Evolutionary conservation across 2,113 vertebrate species (phyloP).

Genomic region (Mixornis gularis): DNA sequence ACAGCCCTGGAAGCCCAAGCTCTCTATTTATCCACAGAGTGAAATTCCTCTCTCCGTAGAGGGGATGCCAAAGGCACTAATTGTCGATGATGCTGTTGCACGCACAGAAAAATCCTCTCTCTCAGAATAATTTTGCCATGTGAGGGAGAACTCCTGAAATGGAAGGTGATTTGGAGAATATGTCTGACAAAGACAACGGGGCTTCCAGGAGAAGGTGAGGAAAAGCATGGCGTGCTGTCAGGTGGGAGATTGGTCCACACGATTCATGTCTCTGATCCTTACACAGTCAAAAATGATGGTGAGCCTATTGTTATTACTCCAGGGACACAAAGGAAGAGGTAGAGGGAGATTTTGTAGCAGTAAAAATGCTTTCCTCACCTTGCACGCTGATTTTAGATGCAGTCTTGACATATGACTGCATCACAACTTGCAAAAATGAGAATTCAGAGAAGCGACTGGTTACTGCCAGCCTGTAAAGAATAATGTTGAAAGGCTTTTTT

Average conservation of each 20-base stretch:
- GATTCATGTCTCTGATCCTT: neutral
- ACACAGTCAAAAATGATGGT: neutral
- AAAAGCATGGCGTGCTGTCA: neutral
- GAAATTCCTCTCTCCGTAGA: neutral
- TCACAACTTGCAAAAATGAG: neutral
- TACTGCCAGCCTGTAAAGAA: neutral
- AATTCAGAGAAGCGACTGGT: neutral
- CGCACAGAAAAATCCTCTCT: neutral
- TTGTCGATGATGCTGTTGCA: neutral
- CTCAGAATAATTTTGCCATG: neutral
- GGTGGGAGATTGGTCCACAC: neutral
- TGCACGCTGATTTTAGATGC: neutral
- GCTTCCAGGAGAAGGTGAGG: neutral
- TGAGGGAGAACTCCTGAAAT: neutral
- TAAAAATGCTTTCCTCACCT: neutral
- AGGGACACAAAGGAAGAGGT: neutral
- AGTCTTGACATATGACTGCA: neutral
- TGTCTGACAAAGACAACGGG: neutral
- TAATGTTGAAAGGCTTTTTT: neutral
- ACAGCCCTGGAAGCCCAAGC: neutral
- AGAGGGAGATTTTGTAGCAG: neutral
- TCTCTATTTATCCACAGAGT: neutral
- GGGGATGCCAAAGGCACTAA: constrained; percentile 13
- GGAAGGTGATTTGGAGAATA: neutral
- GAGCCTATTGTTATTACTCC: neutral